Evolutionary conservation across 2,113 vertebrate species (phyloP).

Genomic region (Bufo gargarizans): DNA sequence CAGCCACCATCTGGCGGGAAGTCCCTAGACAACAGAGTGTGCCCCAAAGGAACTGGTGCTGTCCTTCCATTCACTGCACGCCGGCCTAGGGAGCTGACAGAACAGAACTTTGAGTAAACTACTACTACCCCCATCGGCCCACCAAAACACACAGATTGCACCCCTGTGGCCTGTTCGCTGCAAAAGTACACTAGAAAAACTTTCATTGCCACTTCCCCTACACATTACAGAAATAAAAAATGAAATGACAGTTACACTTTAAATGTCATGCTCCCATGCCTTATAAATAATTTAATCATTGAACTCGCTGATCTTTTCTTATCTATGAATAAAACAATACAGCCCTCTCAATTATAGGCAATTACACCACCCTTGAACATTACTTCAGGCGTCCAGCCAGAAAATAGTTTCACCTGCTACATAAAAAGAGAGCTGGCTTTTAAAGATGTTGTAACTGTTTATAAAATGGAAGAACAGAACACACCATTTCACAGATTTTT

Average conservation of each 20-base stretch:
- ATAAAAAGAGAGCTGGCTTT: not conserved
- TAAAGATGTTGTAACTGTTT: not conserved
- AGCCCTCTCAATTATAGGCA: constrained; percentile 7
- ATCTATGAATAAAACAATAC: not conserved
- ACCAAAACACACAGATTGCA: no score
- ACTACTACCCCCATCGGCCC: no score
- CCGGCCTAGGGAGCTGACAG: no score
- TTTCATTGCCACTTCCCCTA: not conserved
- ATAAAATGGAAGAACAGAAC: no score
- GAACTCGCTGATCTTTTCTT: not conserved
- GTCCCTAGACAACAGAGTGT: no score
- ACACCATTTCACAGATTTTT: no score
- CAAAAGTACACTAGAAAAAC: no score
- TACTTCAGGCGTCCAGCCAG: not conserved
- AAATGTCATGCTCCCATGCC: not conserved
- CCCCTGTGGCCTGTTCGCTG: no score
- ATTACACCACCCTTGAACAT: constrained; percentile 2
- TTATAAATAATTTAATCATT: not conserved
- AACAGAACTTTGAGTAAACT: no score
- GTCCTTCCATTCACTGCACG: no score
- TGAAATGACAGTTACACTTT: not conserved
- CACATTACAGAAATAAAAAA: not conserved
- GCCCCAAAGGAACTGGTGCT: no score
- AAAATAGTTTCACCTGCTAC: not conserved
- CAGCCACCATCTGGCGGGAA: no score